These are phyloP conservation scores for Agrotis ipsilon DNA, from an alignment of 2,888 invertebrate genomes.

Conservation along the genomic window DNA sequence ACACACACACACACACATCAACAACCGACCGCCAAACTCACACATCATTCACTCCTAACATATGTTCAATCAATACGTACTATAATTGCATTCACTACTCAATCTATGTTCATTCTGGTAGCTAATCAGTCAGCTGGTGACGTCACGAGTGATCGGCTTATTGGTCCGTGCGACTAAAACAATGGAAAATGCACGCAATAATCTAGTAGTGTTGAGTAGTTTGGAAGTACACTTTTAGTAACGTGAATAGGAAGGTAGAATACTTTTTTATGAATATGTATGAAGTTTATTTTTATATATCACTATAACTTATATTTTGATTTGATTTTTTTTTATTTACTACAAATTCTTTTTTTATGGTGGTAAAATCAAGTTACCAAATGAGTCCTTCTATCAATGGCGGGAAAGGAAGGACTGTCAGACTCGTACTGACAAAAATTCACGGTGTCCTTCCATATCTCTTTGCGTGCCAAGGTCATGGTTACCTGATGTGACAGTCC, in stretches of 20 bases:
- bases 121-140: constrained; percentile 15
- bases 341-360: too few relatives aligned
- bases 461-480: too few relatives aligned
- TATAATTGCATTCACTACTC: constrained; percentile 15
- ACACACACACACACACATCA: not conserved
- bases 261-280: not conserved
- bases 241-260: not conserved
- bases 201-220: constrained; percentile 11
- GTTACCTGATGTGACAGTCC: too few relatives aligned
- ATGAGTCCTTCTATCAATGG: too few relatives aligned
- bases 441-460: too few relatives aligned
- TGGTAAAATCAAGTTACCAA: too few relatives aligned
- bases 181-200: constrained; percentile 14
- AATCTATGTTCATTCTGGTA: not conserved
- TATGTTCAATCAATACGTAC: constrained; percentile 12
- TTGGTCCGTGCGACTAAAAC: constrained; percentile 13
- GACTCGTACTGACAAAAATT: too few relatives aligned
- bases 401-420: too few relatives aligned
- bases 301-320: not conserved
- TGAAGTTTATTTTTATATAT: not conserved
- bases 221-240: not conserved
- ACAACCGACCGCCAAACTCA: not conserved
- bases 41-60: not conserved
- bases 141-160: constrained; percentile 25
- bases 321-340: too few relatives aligned